Percentiles rank a stretch among this genome's conserved stretches.
These are phyloP conservation scores for Radopholus similis DNA, from an alignment of 1,140 invertebrate genomes.

Conservation along the genomic window DNA sequence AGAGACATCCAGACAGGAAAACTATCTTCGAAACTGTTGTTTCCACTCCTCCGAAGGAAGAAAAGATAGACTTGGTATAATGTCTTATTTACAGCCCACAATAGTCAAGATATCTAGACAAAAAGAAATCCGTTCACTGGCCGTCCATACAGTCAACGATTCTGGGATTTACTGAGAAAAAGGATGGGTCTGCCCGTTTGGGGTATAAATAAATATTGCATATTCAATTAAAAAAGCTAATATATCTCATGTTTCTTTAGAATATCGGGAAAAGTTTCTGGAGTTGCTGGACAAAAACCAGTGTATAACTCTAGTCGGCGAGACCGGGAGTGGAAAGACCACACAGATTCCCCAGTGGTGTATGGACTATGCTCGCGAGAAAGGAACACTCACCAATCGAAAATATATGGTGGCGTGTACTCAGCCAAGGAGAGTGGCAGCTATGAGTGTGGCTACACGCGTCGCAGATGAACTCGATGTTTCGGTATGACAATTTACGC, in stretches of 20 bases:
- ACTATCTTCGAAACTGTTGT: too few species aligned
- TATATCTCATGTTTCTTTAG: too few species aligned
- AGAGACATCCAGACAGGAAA: too few species aligned
- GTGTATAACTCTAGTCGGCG: slow-evolving; percentile 83
- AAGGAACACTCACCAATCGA: slow-evolving; percentile 57
- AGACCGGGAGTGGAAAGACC: slow-evolving; percentile 94
- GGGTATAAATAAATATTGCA: too few species aligned
- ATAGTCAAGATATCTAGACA: neutral
- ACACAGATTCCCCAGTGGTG: slow-evolving; percentile 83
- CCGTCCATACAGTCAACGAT: slow-evolving; percentile 44
- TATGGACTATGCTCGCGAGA: slow-evolving; percentile 74
- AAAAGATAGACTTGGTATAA: too few species aligned
- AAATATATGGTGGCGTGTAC: slow-evolving; percentile 88
- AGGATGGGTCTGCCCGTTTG: slow-evolving; percentile 89
- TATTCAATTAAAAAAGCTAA: too few species aligned
- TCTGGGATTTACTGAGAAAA: slow-evolving; percentile 70
- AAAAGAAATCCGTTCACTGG: slow-evolving; percentile 35
- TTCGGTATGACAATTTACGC: slow-evolving; percentile 53
- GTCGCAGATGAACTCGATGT: slow-evolving; percentile 99
- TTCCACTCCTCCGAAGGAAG: too few species aligned
- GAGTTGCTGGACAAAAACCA: slow-evolving; percentile 81
- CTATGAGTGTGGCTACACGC: slow-evolving; percentile 95
- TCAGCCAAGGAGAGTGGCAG: slow-evolving; percentile 91
- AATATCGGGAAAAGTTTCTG: slow-evolving; percentile 93
- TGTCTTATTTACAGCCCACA: too few species aligned